Base-by-base conservation (phyloP, 2,113 vertebrate genomes). In the Gallinago paraguaiae region DNA sequence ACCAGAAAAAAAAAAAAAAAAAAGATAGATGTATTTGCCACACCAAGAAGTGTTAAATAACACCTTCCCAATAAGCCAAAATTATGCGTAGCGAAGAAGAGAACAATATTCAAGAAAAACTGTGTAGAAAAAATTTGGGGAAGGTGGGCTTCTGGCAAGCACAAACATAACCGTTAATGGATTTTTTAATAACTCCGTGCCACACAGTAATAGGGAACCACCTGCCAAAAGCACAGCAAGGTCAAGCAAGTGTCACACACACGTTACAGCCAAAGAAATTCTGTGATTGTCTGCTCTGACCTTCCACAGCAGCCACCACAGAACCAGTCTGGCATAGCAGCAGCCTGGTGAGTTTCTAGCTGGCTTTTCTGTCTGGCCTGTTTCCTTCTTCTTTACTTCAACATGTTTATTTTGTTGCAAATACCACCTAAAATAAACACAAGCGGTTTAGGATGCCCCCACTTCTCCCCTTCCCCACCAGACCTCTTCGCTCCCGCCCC, bases 211-310 rank as follows among this genome's bases (percentile, higher is more conserved):
- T 90, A 65, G 91, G 86, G 94, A 94, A 80, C 70, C 84, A 77
- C 87, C 64, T 96, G 97, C 97, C 97, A 98, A 97, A 92, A 95
- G 90, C 95, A 80, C 43, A 41, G 95, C 88, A 93, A 93, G 98
- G 97, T 97, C 97, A 96, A 48, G 96, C 82, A 22, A 94, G 97
- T 90, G 97, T 72, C 93, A 75, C 77, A 48, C 60, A 76, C 86
- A 13, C 17, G 92, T 50, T 86, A 20, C 59, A 94, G 91, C 96
- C 95, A 7, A 56, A 90, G 93, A 81, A 94, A 97, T 94, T 17
- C 94, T 3, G 78, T 16, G 53, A 88, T 77, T 24, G 4, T 59
- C 84, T 93, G 35, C 93, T 92, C 94, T 92, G 95, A 97, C 97
- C 95, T 96, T 96, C 94, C 92, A 53, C 95, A 94, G 95, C 95